Conservation (phyloP, 2,113 vertebrate genomes). For the Strix aluco region DNA sequence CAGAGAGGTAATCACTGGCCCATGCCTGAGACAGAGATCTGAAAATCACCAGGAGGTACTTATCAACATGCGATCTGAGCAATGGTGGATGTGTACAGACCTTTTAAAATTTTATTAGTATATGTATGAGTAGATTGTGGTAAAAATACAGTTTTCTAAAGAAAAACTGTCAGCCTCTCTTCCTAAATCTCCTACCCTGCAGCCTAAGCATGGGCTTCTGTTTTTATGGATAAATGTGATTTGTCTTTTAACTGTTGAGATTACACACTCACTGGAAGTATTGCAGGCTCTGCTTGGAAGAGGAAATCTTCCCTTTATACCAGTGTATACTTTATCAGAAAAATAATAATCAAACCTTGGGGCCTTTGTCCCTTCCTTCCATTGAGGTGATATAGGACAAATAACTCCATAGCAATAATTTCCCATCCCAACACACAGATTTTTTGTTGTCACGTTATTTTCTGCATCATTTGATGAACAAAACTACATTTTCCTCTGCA, state of each 20-base stretch:
- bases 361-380: not conserved
- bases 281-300: conserved; percentile 8
- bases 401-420: conserved; percentile 34
- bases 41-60: not conserved
- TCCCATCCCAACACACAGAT: not conserved
- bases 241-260: conserved; percentile 55
- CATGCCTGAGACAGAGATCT: not conserved
- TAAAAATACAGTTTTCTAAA: conserved; percentile 29
- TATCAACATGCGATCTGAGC: conserved; percentile 41
- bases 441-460: conserved; percentile 72
- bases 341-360: conserved; percentile 12
- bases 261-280: not conserved
- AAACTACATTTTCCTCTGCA: conserved; percentile 75
- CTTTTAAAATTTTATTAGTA: conserved; percentile 61
- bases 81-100: not conserved
- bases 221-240: conserved; percentile 39
- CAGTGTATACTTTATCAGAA: conserved; percentile 24
- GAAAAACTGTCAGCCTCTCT: conserved; percentile 23
- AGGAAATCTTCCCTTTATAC: conserved; percentile 42
- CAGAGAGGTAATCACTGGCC: not conserved
- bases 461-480: conserved; percentile 77
- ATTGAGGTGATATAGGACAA: not conserved
- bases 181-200: conserved; percentile 35
- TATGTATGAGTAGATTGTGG: conserved; percentile 9
- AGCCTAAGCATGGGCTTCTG: conserved; percentile 26